Conservation (phyloP, 1,140 invertebrate species). For the Bombus fervidus region DNA sequence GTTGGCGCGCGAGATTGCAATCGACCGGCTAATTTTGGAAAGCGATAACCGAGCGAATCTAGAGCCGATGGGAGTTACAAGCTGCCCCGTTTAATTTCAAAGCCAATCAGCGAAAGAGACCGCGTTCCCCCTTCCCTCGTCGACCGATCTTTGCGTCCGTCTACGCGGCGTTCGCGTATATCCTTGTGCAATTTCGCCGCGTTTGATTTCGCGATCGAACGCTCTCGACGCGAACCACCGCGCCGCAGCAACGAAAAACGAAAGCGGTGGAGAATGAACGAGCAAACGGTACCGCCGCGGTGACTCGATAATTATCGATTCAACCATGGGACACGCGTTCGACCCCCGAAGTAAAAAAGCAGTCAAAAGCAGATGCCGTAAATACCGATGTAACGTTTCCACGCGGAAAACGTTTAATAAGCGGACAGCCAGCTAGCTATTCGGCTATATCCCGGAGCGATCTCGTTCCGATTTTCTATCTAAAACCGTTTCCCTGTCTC, state of each 20-base stretch:
- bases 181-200: background rate
- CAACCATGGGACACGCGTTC: background rate
- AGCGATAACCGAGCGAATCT: conserved; percentile 55
- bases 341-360: conserved; percentile 1
- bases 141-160: background rate
- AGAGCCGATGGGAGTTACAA: conserved; percentile 51
- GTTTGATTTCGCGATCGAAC: background rate
- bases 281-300: background rate
- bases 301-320: conserved; percentile 14
- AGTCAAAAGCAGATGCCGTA: conserved; percentile 17
- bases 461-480: conserved; percentile 50
- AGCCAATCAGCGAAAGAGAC: conserved; percentile 64
- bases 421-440: background rate
- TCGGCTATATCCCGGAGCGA: background rate
- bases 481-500: conserved; percentile 11
- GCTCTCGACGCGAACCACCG: background rate
- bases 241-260: background rate
- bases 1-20: conserved; percentile 47
- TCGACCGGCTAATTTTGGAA: conserved; percentile 63
- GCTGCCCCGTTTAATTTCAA: conserved; percentile 59
- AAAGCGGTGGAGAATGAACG: background rate
- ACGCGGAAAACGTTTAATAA: conserved; percentile 37
- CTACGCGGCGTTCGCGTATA: background rate
- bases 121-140: background rate
- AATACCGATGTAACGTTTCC: conserved; percentile 27